Percentiles rank a stretch among this genome's conserved stretches.
Evolutionary conservation across 1,140 invertebrate species (phyloP).

Genomic region (Saccostrea glomerata): DNA sequence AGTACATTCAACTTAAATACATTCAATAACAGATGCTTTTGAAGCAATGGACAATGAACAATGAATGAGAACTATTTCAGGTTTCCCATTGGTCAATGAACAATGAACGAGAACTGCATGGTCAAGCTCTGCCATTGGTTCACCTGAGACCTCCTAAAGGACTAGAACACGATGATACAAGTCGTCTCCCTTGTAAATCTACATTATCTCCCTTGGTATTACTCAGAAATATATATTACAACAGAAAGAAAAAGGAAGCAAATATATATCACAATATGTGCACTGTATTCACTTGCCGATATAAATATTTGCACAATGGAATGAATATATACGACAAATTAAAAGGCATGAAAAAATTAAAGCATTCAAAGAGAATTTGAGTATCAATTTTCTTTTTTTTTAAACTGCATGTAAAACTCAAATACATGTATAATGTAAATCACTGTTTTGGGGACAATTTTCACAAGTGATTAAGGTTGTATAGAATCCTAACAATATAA

Average conservation of each 20-base stretch:
- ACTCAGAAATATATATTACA: background rate
- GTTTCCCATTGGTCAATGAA: background rate
- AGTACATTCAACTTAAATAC: slow-evolving; percentile 12
- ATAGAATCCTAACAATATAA: too few species aligned
- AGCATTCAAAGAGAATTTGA: background rate
- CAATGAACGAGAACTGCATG: too few species aligned
- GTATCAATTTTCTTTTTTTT: background rate
- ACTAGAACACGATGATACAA: background rate
- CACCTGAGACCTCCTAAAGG: background rate
- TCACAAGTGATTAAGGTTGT: too few species aligned
- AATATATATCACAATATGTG: too few species aligned
- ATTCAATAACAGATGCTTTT: background rate
- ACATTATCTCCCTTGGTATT: background rate
- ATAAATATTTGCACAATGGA: too few species aligned
- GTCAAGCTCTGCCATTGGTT: background rate
- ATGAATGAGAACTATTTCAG: background rate
- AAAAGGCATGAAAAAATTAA: background rate
- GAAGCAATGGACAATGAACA: background rate
- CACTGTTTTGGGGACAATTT: too few species aligned
- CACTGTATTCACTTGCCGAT: too few species aligned
- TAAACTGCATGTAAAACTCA: background rate
- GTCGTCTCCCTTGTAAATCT: background rate
- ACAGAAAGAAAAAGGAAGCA: too few species aligned
- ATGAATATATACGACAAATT: background rate
- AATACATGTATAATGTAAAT: background rate